phyloP scores from a whole-genome alignment of 1,140 invertebrate species.

The Caerostris darwini region DNA sequence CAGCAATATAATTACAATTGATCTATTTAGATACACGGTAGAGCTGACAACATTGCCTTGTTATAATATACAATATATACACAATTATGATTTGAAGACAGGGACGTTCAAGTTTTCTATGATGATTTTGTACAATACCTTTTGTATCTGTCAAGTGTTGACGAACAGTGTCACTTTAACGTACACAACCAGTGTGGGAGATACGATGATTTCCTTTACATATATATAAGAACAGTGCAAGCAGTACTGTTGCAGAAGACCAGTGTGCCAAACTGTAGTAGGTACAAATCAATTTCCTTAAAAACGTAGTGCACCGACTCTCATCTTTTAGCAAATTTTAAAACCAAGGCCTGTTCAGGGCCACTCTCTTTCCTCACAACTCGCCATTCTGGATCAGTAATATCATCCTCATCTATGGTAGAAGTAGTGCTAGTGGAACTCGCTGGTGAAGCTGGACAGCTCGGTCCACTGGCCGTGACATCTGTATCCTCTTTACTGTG shows the following conservation, averaged over 20 bases:
- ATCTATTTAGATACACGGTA: slow-evolving; percentile 40
- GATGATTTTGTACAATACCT: slow-evolving; percentile 65
- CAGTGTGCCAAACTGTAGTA: neutral
- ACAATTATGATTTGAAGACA: slow-evolving; percentile 44
- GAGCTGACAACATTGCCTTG: neutral
- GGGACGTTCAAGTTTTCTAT: slow-evolving; percentile 15
- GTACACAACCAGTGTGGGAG: neutral
- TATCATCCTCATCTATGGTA: slow-evolving; percentile 18
- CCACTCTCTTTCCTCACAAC: slow-evolving; percentile 30
- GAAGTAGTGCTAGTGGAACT: neutral
- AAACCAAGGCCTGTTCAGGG: slow-evolving; percentile 13
- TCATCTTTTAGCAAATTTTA: slow-evolving; percentile 72
- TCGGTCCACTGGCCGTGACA: slow-evolving; percentile 33
- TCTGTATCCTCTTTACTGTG: slow-evolving; percentile 34
- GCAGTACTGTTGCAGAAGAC: slow-evolving; percentile 9
- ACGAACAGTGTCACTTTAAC: neutral
- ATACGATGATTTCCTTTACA: neutral
- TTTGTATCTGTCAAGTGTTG: neutral
- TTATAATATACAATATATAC: slow-evolving; percentile 26
- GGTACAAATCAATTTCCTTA: neutral
- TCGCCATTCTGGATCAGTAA: slow-evolving; percentile 71
- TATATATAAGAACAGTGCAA: neutral
- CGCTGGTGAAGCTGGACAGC: slow-evolving; percentile 58
- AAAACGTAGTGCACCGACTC: neutral
- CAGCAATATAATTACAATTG: slow-evolving; percentile 59